A percentile compares a stretch with the other conserved stretches of the same genome.
Evolutionary conservation across 1,140 invertebrate genomes (phyloP).

Genomic region (Saxidomus purpurata): DNA sequence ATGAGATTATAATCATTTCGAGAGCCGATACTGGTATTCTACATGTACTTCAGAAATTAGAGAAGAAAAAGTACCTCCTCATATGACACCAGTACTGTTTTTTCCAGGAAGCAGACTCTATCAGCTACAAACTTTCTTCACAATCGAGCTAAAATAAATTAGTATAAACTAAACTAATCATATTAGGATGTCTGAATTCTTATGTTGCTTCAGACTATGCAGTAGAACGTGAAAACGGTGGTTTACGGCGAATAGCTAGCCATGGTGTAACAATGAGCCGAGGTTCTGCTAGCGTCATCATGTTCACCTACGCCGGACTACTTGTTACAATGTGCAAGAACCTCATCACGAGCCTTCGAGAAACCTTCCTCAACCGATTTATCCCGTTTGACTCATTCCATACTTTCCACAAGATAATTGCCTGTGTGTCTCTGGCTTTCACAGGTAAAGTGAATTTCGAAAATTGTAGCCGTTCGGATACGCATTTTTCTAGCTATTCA

Average conservation of each 20-base stretch:
- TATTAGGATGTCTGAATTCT: too few species aligned
- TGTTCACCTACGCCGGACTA: conserved; percentile 98
- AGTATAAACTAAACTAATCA: too few species aligned
- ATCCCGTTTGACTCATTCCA: conserved; percentile 99
- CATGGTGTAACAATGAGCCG: conserved; percentile 98
- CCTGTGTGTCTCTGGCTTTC: conserved; percentile 97
- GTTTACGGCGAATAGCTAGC: conserved; percentile 98
- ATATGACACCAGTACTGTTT: too few species aligned
- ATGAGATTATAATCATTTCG: too few species aligned
- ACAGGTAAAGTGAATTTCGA: conserved; percentile 83
- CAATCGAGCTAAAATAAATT: too few species aligned
- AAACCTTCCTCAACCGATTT: conserved; percentile 99
- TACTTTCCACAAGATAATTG: conserved; percentile 99
- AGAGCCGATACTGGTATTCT: too few species aligned
- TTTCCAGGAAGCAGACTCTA: too few species aligned
- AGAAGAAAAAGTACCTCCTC: too few species aligned
- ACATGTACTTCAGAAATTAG: too few species aligned
- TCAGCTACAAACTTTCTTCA: too few species aligned
- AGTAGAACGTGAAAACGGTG: conserved; percentile 94
- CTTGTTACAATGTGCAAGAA: conserved; percentile 99
- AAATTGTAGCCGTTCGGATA: too few species aligned
- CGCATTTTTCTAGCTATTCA: too few species aligned
- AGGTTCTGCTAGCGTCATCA: conserved; percentile 98
- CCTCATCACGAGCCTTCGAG: conserved; percentile 97
- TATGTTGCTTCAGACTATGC: conserved; percentile 82